Percentiles rank a stretch among this genome's conserved stretches.
phyloP scores from a whole-genome alignment of 2,797 vertebrate genomes.

The Silurus aristotelis region DNA sequence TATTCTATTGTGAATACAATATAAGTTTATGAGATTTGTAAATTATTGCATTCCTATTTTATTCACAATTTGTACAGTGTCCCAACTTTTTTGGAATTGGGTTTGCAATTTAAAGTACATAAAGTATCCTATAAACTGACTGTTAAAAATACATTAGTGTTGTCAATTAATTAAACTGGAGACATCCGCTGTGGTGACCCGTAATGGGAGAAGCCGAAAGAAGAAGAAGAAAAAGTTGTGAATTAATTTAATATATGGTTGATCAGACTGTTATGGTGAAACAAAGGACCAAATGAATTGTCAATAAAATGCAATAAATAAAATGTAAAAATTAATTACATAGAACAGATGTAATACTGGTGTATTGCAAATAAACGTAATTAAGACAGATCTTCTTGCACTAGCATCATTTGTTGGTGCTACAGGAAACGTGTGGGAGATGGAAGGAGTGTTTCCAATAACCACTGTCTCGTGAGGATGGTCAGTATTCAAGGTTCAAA shows the following conservation, averaged over 20 bases:
- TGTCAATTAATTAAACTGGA: too few relatives aligned
- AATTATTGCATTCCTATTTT: too few relatives aligned
- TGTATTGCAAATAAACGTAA: background rate
- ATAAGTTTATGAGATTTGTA: too few relatives aligned
- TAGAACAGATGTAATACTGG: background rate
- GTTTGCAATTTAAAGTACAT: too few relatives aligned
- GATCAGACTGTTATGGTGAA: background rate
- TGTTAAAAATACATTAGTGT: too few relatives aligned
- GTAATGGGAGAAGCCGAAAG: too few relatives aligned
- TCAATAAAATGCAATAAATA: background rate
- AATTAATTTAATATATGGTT: background rate
- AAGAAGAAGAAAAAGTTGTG: too few relatives aligned
- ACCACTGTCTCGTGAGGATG: background rate
- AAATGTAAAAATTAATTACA: background rate
- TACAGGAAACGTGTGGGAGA: constrained; percentile 16
- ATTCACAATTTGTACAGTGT: too few relatives aligned
- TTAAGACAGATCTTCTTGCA: background rate
- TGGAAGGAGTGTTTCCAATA: background rate
- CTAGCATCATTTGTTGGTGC: background rate
- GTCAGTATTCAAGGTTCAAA: background rate
- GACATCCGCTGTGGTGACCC: too few relatives aligned
- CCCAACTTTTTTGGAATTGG: too few relatives aligned
- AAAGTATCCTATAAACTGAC: too few relatives aligned
- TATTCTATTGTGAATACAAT: too few relatives aligned
- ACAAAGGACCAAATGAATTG: background rate